These are phyloP conservation scores for Cyprinus carpio DNA, from an alignment of 2,113 vertebrate species.

Conservation along the genomic window DNA sequence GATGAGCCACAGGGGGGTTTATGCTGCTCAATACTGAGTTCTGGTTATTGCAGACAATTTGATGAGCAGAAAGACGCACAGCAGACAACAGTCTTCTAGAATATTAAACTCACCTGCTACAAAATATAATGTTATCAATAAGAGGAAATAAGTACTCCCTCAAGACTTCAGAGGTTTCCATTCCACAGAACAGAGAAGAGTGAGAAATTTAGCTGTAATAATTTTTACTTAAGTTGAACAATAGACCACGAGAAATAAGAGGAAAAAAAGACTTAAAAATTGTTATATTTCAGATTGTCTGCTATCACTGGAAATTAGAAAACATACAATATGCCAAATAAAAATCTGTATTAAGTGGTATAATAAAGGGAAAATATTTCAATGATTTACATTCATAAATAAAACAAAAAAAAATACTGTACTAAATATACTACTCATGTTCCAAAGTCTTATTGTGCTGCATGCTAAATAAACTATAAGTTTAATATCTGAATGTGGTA, in stretches of 20 bases:
- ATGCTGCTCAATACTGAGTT: constrained; percentile 31
- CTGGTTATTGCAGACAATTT: constrained; percentile 82
- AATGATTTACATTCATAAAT: no score
- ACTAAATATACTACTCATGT: no score
- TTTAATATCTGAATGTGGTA: not conserved
- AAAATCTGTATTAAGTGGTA: not conserved
- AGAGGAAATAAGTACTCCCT: not conserved
- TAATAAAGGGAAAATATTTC: no score
- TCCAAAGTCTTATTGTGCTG: no score
- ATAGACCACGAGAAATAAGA: not conserved
- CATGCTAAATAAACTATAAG: not conserved
- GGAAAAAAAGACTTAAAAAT: not conserved
- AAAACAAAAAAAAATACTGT: no score
- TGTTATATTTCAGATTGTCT: not conserved
- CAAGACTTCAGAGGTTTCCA: not conserved
- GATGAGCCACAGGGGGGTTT: constrained; percentile 51
- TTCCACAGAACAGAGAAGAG: not conserved
- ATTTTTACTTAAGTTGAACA: not conserved
- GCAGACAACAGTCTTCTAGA: constrained; percentile 39
- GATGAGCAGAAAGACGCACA: constrained; percentile 86
- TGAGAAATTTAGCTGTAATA: no score
- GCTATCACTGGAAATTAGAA: not conserved
- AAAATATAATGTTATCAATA: not conserved
- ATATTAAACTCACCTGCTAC: not conserved
- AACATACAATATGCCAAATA: not conserved